Base-by-base conservation (phyloP, 2,888 invertebrate species). In the Patella caerulea region DNA sequence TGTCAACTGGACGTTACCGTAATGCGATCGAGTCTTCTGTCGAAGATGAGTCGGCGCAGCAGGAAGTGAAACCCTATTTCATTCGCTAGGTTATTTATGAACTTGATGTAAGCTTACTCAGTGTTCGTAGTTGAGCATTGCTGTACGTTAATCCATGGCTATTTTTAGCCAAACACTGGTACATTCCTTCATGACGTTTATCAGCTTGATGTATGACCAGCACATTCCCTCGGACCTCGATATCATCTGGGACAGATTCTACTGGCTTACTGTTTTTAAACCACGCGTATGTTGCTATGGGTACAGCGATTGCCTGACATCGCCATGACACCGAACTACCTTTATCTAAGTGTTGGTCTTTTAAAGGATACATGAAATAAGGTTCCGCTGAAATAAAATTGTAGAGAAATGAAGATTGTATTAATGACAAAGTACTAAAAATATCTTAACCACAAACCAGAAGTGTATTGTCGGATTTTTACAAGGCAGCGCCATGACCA, bases 141-240 rank as follows among this genome's bases (percentile, higher is more conserved):
- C 97, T 96, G 91, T 95, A 97, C 76, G 94, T 94, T 0, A 95
- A 95, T 88, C 96, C 96, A 12, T 98, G 92, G 83, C 96, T 95
- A 93, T 98, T 98, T 78, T 94, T 94, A 0, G 98, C 98, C 86
- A 95, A 94, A 91, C 98, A 98, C 88, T 98, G 98, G 91, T 96
- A 98, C 97, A 98, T 97, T 45, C 96, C 98, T 76, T 96, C 95
- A 91, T 98, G 98, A 86, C 95, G 73, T 9, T 83, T 75, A 24
- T 84, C 81, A 3, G 89, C 82, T 3, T 81, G 70, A 5, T 59
- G 78, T 24, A 88, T 85, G 9, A 77, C 81, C 24, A 88, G 76
- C 0, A 88, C 83, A 78, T 88, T 88, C 52, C 80, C 82, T 1
- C 74, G 55, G 3, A 88, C 81, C 77, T 87, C 83, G n/a, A 81